Percentiles rank a stretch among this genome's conserved stretches.
These are phyloP conservation scores for Lytechinus variegatus DNA, from an alignment of 35 echinoderm and acorn worm genomes.

Conservation along the genomic window DNA sequence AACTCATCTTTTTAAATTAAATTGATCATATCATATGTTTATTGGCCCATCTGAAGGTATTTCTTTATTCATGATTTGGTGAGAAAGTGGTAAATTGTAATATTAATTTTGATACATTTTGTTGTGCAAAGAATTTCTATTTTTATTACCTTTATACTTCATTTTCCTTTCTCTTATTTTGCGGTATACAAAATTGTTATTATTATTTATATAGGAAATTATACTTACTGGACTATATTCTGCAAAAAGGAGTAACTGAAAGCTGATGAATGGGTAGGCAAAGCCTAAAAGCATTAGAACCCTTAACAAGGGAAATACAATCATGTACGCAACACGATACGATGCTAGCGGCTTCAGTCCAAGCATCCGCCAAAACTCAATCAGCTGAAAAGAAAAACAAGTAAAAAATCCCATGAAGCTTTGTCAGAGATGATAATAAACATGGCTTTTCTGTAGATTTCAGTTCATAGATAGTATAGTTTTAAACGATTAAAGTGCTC, in stretches of 20 bases:
- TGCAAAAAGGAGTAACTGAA: background rate
- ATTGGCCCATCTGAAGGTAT: no score
- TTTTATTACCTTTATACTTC: no score
- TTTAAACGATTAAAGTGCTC: no score
- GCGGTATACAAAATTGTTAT: no score
- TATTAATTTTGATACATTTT: no score
- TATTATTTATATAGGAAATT: background rate
- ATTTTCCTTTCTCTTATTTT: no score
- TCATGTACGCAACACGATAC: background rate
- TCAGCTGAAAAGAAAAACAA: constrained; percentile 10
- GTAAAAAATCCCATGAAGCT: background rate
- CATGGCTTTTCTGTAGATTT: background rate
- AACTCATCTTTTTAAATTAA: no score
- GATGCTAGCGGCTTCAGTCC: background rate
- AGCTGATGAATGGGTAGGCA: constrained; percentile 38
- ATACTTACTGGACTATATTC: background rate
- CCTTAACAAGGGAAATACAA: background rate
- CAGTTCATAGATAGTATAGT: no score
- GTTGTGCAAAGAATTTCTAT: no score
- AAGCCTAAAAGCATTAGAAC: constrained; percentile 30
- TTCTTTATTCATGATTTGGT: no score
- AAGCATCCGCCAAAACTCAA: constrained; percentile 31
- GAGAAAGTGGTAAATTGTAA: no score
- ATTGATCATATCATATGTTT: no score
- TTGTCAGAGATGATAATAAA: background rate